Percentiles rank a stretch among this genome's conserved stretches.
Conservation (phyloP, 2,113 vertebrate genomes). For the Seriola dumerili region DNA sequence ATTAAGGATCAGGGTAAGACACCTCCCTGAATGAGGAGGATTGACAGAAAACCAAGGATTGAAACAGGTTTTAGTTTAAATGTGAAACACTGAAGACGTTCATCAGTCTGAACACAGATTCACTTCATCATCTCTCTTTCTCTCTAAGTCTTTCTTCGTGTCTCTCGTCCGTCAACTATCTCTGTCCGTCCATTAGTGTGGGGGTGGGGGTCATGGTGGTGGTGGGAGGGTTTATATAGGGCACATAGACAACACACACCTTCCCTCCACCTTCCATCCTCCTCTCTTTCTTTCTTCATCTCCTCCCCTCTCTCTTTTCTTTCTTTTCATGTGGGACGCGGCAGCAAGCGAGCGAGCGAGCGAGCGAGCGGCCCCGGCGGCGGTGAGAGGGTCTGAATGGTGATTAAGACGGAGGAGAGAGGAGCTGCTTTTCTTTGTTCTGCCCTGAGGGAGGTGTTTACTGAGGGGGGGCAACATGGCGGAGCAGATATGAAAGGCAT, state of each 20-base stretch:
- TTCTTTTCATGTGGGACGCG: conserved; percentile 94
- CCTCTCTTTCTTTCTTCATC: conserved; percentile 23
- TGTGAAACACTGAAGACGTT: too few relatives aligned
- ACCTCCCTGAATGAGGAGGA: too few relatives aligned
- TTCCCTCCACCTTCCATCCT: conserved; percentile 35
- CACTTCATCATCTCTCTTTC: too few relatives aligned
- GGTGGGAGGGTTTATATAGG: conserved; percentile 86
- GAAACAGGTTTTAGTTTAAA: too few relatives aligned
- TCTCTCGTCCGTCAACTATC: too few relatives aligned
- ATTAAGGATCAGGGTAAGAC: too few relatives aligned
- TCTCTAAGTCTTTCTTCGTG: neutral
- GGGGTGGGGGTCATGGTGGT: neutral
- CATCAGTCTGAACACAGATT: too few relatives aligned
- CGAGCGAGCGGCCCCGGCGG: conserved; percentile 86
- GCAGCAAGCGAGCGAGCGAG: too few relatives aligned
- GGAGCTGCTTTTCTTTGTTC: conserved; percentile 95
- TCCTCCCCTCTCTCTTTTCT: neutral
- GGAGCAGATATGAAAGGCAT: conserved; percentile 99
- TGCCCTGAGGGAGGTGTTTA: conserved; percentile 96
- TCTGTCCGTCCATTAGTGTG: conserved; percentile 83
- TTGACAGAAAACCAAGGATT: too few relatives aligned
- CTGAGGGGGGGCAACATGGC: conserved; percentile 88
- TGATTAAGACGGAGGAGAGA: conserved; percentile 98
- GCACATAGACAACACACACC: conserved; percentile 84
- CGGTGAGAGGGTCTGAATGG: conserved; percentile 96